A percentile compares a stretch with the other conserved stretches of the same genome.
phyloP scores from a whole-genome alignment of 1,140 invertebrate species.

The Conopomorpha cramerella region DNA sequence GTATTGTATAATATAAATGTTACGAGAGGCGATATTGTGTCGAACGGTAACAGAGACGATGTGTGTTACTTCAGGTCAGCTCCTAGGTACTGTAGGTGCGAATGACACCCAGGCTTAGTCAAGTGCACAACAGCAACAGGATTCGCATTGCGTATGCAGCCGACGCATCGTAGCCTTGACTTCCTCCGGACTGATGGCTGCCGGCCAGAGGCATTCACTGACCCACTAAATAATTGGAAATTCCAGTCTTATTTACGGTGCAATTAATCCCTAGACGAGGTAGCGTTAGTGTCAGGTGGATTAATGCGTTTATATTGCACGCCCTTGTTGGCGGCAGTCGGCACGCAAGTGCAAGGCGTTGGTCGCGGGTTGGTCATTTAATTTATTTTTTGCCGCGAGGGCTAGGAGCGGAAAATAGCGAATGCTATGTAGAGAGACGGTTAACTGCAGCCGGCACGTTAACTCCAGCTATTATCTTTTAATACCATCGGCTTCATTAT shows the following conservation, averaged over 20 bases:
- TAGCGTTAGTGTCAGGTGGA: no score
- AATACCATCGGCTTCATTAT: slow-evolving; percentile 56
- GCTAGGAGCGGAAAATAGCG: slow-evolving; percentile 12
- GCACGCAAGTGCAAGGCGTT: not conserved
- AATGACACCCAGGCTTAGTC: slow-evolving; percentile 51
- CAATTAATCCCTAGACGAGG: no score
- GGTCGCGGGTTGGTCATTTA: no score
- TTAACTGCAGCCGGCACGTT: slow-evolving; percentile 46
- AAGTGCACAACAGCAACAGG: slow-evolving; percentile 54
- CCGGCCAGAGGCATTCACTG: slow-evolving; percentile 32
- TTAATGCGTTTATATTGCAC: no score
- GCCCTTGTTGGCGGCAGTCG: no score
- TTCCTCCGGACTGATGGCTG: slow-evolving; percentile 36
- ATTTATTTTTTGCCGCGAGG: no score
- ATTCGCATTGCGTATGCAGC: slow-evolving; percentile 50
- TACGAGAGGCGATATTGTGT: no score
- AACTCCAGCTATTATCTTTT: slow-evolving; percentile 52
- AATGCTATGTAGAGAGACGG: slow-evolving; percentile 19
- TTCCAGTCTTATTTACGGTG: no score
- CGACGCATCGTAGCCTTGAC: slow-evolving; percentile 37
- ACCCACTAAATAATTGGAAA: slow-evolving; percentile 23
- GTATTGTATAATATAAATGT: slow-evolving; percentile 47
- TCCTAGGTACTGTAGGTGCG: slow-evolving; percentile 47
- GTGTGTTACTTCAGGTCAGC: no score
- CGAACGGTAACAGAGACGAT: slow-evolving; percentile 46